phyloP scores from a whole-genome alignment of 2,113 vertebrate genomes.

The Pedionomus torquatus region DNA sequence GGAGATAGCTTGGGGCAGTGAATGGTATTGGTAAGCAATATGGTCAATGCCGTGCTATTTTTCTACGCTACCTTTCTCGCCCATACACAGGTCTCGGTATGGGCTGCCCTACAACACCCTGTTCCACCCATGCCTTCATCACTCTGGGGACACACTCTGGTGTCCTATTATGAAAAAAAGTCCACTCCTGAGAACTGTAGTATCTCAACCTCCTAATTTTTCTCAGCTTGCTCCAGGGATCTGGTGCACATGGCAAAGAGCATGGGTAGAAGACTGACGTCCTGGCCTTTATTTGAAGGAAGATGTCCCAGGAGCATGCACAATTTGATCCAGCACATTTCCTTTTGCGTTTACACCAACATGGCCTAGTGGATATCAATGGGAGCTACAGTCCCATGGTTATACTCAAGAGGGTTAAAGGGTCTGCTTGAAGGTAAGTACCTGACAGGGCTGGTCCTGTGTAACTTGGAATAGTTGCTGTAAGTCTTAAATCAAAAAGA shows the following conservation, averaged over 20 bases:
- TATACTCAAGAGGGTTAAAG: background rate
- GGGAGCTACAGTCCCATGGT: background rate
- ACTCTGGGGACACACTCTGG: background rate
- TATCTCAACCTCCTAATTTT: background rate
- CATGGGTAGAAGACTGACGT: background rate
- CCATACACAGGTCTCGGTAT: background rate
- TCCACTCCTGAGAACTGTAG: background rate
- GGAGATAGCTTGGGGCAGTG: background rate
- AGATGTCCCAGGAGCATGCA: background rate
- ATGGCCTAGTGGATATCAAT: background rate
- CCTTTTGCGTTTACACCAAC: background rate
- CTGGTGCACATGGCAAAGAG: background rate
- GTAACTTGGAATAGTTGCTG: background rate
- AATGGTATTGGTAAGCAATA: background rate
- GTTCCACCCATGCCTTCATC: background rate
- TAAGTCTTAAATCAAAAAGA: background rate
- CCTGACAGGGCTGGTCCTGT: background rate
- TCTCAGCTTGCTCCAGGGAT: background rate
- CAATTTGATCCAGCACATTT: background rate
- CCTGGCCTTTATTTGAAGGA: background rate
- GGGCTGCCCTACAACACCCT: fast-evolving
- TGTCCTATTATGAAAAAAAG: background rate
- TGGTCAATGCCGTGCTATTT: background rate
- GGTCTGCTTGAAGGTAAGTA: background rate
- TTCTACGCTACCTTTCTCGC: background rate